Conservation (phyloP, 2,797 vertebrate species). For the Gobio occitaniae region DNA sequence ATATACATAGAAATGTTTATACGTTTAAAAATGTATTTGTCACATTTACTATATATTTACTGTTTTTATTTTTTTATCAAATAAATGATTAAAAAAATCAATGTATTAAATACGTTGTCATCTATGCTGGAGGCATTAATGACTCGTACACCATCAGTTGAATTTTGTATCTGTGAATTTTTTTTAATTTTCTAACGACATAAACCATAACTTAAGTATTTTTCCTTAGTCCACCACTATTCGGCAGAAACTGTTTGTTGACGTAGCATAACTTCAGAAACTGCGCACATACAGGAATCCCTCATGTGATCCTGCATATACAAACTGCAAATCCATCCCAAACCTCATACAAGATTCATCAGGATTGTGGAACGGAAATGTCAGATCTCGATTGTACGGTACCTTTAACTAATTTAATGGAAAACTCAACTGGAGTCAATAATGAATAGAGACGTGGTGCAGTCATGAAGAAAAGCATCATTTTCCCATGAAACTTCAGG, state of each 20-base stretch:
- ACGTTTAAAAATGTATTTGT: neutral
- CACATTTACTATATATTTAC: neutral
- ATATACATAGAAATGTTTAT: neutral
- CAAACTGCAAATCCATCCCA: neutral
- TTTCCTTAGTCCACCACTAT: neutral
- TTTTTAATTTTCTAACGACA: too few species aligned
- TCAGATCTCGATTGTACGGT: slow-evolving; percentile 66
- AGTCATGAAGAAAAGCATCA: slow-evolving; percentile 23
- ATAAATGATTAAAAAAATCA: neutral
- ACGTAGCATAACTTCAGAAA: neutral
- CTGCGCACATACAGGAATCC: neutral
- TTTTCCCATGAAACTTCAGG: neutral
- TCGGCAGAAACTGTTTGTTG: neutral
- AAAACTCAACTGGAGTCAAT: slow-evolving; percentile 60
- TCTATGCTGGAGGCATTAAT: neutral
- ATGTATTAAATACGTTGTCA: neutral
- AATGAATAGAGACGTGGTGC: slow-evolving; percentile 64
- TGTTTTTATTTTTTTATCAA: neutral
- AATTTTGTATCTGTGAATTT: neutral
- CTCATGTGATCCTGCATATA: neutral
- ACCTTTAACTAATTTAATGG: slow-evolving; percentile 70
- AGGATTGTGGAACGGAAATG: slow-evolving; percentile 68
- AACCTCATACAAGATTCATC: slow-evolving; percentile 68
- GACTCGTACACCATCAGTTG: neutral
- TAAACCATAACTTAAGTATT: neutral